These are phyloP conservation scores for Holcopasites calliopsidis DNA, from an alignment of 1,140 invertebrate genomes.

Conservation along the genomic window DNA sequence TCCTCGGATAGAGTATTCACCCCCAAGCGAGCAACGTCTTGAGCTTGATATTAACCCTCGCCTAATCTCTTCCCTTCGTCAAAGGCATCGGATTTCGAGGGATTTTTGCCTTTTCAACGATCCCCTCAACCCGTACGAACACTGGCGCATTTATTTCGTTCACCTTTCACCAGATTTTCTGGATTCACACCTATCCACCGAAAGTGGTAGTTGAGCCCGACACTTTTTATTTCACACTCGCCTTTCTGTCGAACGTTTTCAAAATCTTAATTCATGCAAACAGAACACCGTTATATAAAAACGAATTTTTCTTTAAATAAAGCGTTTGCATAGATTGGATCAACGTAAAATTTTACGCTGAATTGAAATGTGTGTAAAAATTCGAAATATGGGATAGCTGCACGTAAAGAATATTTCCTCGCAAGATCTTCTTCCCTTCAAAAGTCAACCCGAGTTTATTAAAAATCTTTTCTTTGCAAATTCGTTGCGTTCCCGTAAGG, in stretches of 20 bases:
- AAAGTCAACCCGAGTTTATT: no score
- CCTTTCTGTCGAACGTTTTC: neutral
- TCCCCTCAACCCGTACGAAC: neutral
- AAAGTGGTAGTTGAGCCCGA: neutral
- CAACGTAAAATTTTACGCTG: no score
- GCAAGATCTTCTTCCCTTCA: no score
- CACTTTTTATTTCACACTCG: neutral
- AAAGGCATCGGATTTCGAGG: neutral
- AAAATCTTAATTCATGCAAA: neutral
- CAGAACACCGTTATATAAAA: neutral
- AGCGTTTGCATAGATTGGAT: no score
- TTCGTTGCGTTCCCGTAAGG: neutral
- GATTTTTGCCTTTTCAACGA: conserved; percentile 1
- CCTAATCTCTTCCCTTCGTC: neutral
- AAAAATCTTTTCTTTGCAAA: no score
- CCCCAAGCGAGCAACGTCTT: conserved; percentile 39
- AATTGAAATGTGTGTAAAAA: no score
- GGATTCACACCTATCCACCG: neutral
- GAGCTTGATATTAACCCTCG: conserved; percentile 15
- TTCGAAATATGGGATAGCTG: no score
- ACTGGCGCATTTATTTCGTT: neutral
- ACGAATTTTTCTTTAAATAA: no score
- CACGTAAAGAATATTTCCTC: no score
- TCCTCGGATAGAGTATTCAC: conserved; percentile 25
- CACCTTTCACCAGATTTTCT: neutral